Base-by-base conservation (phyloP, 2,113 vertebrate genomes). In the Spea bombifrons region DNA sequence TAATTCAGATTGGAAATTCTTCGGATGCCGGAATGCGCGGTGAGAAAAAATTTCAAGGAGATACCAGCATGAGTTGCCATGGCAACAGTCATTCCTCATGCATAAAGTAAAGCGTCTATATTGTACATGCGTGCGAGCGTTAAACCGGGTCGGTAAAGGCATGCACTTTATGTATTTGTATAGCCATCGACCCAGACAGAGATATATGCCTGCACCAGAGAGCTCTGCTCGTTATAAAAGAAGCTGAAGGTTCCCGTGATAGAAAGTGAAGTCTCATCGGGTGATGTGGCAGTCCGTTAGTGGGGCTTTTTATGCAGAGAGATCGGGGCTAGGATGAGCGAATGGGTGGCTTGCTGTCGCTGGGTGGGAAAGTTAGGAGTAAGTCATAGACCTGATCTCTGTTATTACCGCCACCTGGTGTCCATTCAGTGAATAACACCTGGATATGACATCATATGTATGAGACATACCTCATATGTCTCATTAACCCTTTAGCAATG, bases 81-180 rank as follows among this genome's bases (percentile, higher is more conserved):
- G 84, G 80, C 78, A 88, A 89, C 87, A 13, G 13, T 55, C 81
- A 72, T 81, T 63, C 13, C 48, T 81, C 8, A 47, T 71, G 72
- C 17, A 64, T 80, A 52, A 78, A 81, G 73, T 76, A 76, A 69
- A 83, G 73, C 49, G 67, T 80, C 79, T 80, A 75, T 50, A 72
- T 5, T 66, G 59, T 61, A 71, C 43, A 55, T 72, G 52, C 2
- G 67, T 47, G 50, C 50, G 47, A 70, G 55, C 55, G 10, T 4
- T 8, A 59, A 13, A 13, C 8, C 10, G 55, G 10, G 10, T 50
- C 5, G 66, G n/a, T 75, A 67, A 5, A 15, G 0, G 3, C 13
- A 5, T 49, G 7, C 17, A 6, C 30, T 75, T 49, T 64, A 64
- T 66, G 7, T 66, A 30, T 55, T 64, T 64, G n/a, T 64, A 17